Conservation (phyloP, 2,797 vertebrate species). For the Todus mexicanus region DNA sequence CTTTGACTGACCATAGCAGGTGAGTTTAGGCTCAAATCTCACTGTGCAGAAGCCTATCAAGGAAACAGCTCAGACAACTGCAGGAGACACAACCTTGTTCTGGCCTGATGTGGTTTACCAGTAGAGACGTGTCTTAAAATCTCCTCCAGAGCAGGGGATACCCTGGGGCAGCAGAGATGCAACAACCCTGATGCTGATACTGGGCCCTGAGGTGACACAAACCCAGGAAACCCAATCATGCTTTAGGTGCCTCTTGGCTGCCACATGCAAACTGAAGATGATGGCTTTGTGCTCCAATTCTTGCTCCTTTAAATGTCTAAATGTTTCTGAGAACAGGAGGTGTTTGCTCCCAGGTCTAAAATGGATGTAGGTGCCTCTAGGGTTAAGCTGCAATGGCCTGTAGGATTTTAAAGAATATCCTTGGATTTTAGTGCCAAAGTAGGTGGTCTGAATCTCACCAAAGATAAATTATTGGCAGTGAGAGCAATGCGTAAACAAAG, state of each 20-base stretch:
- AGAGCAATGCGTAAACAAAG: not conserved
- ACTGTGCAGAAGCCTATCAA: not conserved
- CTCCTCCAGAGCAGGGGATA: not conserved
- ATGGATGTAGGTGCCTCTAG: not conserved
- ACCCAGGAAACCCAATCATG: not conserved
- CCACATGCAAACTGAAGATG: accelerated
- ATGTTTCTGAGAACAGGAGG: not conserved
- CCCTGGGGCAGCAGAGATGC: not conserved
- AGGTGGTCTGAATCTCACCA: not conserved
- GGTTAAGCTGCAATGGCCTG: not conserved
- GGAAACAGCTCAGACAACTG: not conserved
- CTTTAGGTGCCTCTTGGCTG: not conserved
- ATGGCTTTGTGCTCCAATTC: not conserved
- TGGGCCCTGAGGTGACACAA: accelerated
- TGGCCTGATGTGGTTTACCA: not conserved
- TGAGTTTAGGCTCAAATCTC: not conserved
- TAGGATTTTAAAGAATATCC: not conserved
- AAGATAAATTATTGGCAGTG: not conserved
- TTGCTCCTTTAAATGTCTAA: not conserved
- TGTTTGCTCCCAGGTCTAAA: not conserved
- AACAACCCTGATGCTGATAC: not conserved
- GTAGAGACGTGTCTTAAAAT: not conserved
- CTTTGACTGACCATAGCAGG: not conserved
- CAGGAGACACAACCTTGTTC: accelerated
- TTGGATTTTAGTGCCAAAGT: not conserved